Evolutionary conservation across 2,888 invertebrate genomes (phyloP), one percentile per base, ranked within the genome.

Genomic region (Ophioninae sp.): DNA sequence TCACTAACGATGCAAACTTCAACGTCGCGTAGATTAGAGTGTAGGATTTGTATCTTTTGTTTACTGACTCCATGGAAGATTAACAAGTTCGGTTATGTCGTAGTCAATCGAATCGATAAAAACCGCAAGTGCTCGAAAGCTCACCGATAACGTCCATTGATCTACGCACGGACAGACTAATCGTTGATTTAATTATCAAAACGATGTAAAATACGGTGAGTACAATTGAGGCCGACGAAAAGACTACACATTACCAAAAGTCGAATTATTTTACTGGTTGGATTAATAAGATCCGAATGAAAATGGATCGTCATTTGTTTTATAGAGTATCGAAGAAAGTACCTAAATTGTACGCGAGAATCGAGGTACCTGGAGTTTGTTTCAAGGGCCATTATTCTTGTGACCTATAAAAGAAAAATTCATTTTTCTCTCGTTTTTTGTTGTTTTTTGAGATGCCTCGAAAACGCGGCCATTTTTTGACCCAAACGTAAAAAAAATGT

Each of bases 31-130:
- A 30, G 2, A 30, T 30, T 30, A 30, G 30, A 30, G 1, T 30
- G 30, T 30, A n/a, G n/a, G n/a, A 69, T 83, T 69, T 71, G 65
- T 71, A 68, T 69, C 51, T 65, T 73, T 81, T 10, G 58, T 81
- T 13, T 51, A 51, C 64, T 22, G 58, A 77, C 68, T 77, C 23
- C 30, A 37, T 72, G 67, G 65, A 71, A 81, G 74, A 81, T 75
- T 81, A 51, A 51, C 51, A 51, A 17, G 10, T 13, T 51, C 17
- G 51, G 17, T 51, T 51, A 51, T 13, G 51, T 51, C 51, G 17
- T 51, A 51, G 51, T 51, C 51, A 51, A 51, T 17, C 17, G 51
- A 51, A 51, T 51, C 51, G 13, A 51, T 51, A 3, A 51, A 13
- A 2, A 51, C 17, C 51, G 17, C 51, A 5, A 13, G 17, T 13